A percentile compares a stretch with the other conserved stretches of the same genome.
Conservation (phyloP, 1,140 invertebrate genomes). For the Asbolus verrucosus region DNA sequence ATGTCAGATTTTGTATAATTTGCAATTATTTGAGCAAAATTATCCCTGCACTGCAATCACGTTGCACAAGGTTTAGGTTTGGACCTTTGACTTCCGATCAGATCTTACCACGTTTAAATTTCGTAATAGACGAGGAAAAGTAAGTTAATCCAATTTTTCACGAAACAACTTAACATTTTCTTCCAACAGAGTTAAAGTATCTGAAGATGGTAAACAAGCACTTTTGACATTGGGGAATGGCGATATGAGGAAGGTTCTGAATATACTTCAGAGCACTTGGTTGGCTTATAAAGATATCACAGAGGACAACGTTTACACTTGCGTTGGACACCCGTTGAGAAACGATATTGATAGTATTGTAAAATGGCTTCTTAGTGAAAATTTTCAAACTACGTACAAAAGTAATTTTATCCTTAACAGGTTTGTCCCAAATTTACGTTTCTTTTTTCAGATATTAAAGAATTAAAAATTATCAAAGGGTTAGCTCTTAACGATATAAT, state of each 20-base stretch:
- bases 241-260: constrained; percentile 98
- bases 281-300: constrained; percentile 88
- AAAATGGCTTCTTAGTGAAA: constrained; percentile 90
- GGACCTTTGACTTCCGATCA: constrained; percentile 88
- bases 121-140: constrained; percentile 89
- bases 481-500: constrained; percentile 91
- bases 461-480: constrained; percentile 88
- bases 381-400: constrained; percentile 82
- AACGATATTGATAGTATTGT: constrained; percentile 91
- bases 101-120: constrained; percentile 89
- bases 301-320: constrained; percentile 94
- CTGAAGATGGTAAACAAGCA: constrained; percentile 91
- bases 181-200: constrained; percentile 83
- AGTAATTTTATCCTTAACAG: too few species aligned
- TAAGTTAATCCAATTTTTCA: constrained; percentile 65
- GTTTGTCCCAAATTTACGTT: too few species aligned
- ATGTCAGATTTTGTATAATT: constrained; percentile 98
- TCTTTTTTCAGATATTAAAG: constrained; percentile 79
- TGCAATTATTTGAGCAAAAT: constrained; percentile 99
- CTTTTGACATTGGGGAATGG: constrained; percentile 90
- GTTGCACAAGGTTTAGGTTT: constrained; percentile 98
- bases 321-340: constrained; percentile 94
- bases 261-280: constrained; percentile 89
- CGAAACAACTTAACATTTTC: constrained; percentile 1
- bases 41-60: constrained; percentile 97